Conservation (phyloP, 2,797 vertebrate genomes). For the Discoglossus pictus region DNA sequence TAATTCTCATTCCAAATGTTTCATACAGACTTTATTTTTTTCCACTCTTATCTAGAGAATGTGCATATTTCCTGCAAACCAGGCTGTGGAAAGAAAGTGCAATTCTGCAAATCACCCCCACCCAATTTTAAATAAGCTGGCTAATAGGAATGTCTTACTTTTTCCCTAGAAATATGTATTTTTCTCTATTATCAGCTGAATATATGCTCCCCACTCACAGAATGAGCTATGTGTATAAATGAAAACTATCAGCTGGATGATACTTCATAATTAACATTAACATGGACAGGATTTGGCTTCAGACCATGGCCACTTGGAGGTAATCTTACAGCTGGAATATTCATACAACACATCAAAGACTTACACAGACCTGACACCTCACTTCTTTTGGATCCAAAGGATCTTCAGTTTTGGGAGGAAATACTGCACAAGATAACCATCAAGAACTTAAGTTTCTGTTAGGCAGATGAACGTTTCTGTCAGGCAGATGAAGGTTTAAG, state of each 20-base stretch:
- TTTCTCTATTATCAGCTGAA: constrained; percentile 32
- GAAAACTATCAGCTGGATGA: neutral
- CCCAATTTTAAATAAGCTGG: constrained; percentile 14
- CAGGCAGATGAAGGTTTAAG: too few species aligned
- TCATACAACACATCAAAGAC: neutral
- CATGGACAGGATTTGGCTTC: neutral
- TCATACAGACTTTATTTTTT: constrained; percentile 11
- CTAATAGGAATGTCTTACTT: constrained; percentile 32
- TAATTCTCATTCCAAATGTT: constrained; percentile 40
- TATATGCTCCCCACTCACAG: constrained; percentile 10
- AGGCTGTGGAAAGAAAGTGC: neutral
- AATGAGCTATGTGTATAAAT: neutral
- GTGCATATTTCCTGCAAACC: constrained; percentile 32
- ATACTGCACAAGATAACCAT: too few species aligned
- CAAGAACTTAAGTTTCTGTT: too few species aligned
- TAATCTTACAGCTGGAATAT: neutral
- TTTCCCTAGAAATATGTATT: constrained; percentile 33
- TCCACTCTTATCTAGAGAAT: constrained; percentile 41
- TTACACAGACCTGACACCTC: too few species aligned
- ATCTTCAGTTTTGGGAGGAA: too few species aligned
- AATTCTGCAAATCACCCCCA: constrained; percentile 32
- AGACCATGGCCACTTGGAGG: neutral
- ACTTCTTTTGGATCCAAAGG: too few species aligned
- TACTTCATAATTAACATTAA: neutral
- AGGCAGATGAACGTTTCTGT: too few species aligned